Conservation (phyloP, 2,888 invertebrate species). For the Penaeus monodon region DNA sequence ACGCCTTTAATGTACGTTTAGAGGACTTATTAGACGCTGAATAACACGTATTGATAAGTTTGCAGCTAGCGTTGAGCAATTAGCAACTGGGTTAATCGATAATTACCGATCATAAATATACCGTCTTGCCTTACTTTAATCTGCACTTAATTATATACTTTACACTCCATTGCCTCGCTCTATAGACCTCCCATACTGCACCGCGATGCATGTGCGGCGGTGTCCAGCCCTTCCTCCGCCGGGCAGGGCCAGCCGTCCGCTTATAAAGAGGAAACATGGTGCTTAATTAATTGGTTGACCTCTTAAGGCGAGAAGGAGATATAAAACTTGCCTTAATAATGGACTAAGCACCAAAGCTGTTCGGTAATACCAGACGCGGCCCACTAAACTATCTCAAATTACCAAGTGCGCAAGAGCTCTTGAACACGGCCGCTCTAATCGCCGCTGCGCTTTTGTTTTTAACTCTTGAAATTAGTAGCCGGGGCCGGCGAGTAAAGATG, state of each 20-base stretch:
- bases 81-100: too few species aligned
- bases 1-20: too few species aligned
- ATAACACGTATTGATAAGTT: too few species aligned
- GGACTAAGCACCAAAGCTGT: slow-evolving; percentile 20
- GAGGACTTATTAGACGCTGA: too few species aligned
- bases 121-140: too few species aligned
- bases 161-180: too few species aligned
- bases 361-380: slow-evolving; percentile 35
- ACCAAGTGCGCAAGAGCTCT: slow-evolving; percentile 23
- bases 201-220: too few species aligned
- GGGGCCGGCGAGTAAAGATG: slow-evolving; percentile 19
- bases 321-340: slow-evolving; percentile 45
- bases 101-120: too few species aligned
- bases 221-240: too few species aligned
- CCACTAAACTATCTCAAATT: slow-evolving; percentile 48
- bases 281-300: slow-evolving; percentile 36
- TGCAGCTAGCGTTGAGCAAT: too few species aligned
- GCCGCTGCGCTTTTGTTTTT: background rate
- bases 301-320: slow-evolving; percentile 44
- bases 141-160: too few species aligned
- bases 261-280: slow-evolving; percentile 40
- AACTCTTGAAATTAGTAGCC: slow-evolving; percentile 36
- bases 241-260: background rate
- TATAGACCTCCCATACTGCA: too few species aligned
- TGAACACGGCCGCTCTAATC: background rate